Conservation (phyloP, 1,140 invertebrate species). For the Bombus cullumanus region DNA sequence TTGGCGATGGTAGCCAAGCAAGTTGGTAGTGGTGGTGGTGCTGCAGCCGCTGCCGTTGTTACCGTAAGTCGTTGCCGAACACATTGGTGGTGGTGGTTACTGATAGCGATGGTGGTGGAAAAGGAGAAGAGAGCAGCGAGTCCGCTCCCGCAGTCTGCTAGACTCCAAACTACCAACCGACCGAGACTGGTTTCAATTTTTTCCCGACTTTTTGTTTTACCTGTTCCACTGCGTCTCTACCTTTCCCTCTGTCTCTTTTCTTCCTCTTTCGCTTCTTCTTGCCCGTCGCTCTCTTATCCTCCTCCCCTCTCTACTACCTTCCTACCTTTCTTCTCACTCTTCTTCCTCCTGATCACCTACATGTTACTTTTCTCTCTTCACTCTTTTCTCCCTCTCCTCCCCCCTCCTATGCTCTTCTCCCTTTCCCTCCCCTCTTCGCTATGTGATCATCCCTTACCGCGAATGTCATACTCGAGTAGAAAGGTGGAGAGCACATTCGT, state of each 20-base stretch:
- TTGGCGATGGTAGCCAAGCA: conserved; percentile 59
- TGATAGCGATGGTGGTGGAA: conserved; percentile 69
- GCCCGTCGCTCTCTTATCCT: not conserved
- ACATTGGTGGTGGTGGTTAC: conserved; percentile 47
- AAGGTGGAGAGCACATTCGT: not conserved
- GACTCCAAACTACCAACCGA: conserved; percentile 70
- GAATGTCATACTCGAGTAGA: conserved; percentile 5
- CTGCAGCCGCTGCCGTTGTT: conserved; percentile 57
- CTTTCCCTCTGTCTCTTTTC: conserved; percentile 3
- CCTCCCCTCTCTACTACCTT: not conserved
- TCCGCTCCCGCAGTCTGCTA: conserved; percentile 56
- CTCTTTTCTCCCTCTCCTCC: not conserved
- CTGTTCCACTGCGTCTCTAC: conserved; percentile 47
- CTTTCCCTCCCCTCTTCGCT: too few relatives aligned
- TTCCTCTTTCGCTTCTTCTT: conserved; percentile 1
- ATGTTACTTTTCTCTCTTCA: conserved; percentile 3
- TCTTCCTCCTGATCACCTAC: not conserved
- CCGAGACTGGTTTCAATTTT: conserved; percentile 80
- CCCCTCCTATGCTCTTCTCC: too few relatives aligned
- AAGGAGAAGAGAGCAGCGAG: conserved; percentile 70
- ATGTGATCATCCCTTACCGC: conserved; percentile 39
- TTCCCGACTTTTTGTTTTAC: conserved; percentile 76
- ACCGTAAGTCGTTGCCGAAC: conserved; percentile 45
- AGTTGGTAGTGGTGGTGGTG: conserved; percentile 40
- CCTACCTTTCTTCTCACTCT: too few relatives aligned